phyloP scores from a whole-genome alignment of 1,140 invertebrate species.

The Hyphantria cunea region DNA sequence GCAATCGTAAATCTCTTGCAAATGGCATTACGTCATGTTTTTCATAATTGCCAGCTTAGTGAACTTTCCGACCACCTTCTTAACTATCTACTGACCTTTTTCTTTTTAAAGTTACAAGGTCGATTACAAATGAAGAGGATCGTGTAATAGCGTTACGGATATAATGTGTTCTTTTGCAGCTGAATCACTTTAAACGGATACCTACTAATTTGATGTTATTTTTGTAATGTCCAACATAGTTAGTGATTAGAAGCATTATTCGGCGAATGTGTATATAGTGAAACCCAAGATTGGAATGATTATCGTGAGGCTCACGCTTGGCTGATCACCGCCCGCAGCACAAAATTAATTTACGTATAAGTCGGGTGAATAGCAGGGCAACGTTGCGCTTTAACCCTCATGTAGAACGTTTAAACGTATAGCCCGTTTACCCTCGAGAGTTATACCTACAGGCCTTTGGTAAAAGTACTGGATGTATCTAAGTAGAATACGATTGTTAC shows the following conservation, averaged over 20 bases:
- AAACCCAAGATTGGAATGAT: constrained; percentile 58
- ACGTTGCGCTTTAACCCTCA: constrained; percentile 6
- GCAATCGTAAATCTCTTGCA: constrained; percentile 48
- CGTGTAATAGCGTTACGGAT: constrained; percentile 3
- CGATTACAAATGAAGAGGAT: too few relatives aligned
- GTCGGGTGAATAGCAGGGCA: constrained; percentile 40
- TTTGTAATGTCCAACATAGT: constrained; percentile 30
- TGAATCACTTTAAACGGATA: constrained; percentile 19
- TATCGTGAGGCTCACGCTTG: constrained; percentile 55
- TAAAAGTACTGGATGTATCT: background rate
- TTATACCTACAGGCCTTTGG: constrained; percentile 1
- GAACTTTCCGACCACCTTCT: constrained; percentile 1
- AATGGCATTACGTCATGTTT: constrained; percentile 18
- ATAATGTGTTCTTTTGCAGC: constrained; percentile 1
- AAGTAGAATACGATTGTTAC: too few relatives aligned
- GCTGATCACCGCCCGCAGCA: constrained; percentile 64
- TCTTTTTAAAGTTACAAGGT: background rate
- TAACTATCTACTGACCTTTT: constrained; percentile 2
- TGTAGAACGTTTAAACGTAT: constrained; percentile 13
- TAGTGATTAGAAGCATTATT: constrained; percentile 49
- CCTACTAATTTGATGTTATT: constrained; percentile 27
- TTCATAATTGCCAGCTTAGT: constrained; percentile 20
- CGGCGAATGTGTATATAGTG: constrained; percentile 36
- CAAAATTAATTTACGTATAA: constrained; percentile 73
- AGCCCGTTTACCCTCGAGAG: constrained; percentile 19